phyloP scores from a whole-genome alignment of 2,888 invertebrate species.

The Eilema depressum region DNA sequence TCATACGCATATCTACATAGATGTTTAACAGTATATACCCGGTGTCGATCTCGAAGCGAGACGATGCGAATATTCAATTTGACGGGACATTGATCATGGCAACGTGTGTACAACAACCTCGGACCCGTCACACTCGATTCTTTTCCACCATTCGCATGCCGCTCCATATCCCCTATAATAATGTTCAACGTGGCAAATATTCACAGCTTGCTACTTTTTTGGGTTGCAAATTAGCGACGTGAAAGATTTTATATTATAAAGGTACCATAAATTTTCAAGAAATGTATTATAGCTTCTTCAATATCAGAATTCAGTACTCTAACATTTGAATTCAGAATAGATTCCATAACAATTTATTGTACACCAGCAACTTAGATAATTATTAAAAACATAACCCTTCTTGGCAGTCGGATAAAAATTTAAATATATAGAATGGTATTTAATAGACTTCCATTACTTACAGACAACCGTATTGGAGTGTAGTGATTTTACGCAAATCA shows the following conservation, averaged over 20 bases:
- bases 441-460: no score
- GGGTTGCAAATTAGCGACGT: not conserved
- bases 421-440: no score
- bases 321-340: no score
- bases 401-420: no score
- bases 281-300: not conserved
- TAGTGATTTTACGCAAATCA: no score
- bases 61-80: constrained; percentile 74
- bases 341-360: no score
- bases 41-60: constrained; percentile 50
- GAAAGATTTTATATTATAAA: not conserved
- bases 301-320: not conserved
- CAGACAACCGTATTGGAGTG: no score
- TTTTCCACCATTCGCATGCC: constrained; percentile 57
- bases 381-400: no score
- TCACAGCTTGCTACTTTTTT: constrained; percentile 4
- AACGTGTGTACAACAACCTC: constrained; percentile 62
- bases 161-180: constrained; percentile 41
- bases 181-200: constrained; percentile 34
- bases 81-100: constrained; percentile 77
- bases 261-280: not conserved
- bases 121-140: constrained; percentile 64
- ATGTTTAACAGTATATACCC: constrained; percentile 29
- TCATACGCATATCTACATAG: not conserved
- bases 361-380: no score